These are phyloP conservation scores for Poeciliopsis turneri DNA, from an alignment of 2,797 vertebrate species.

Conservation along the genomic window DNA sequence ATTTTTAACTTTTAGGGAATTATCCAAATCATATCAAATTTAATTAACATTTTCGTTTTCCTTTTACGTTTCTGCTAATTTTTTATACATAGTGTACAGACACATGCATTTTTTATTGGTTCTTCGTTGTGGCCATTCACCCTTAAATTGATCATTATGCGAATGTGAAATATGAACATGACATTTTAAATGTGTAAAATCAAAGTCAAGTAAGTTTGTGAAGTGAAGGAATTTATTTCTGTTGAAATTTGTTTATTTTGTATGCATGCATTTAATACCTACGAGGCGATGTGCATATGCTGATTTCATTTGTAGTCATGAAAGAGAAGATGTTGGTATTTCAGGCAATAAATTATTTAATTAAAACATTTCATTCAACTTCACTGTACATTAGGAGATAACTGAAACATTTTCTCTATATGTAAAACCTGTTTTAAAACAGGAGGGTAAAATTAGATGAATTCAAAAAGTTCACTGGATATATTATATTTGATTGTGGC, in stretches of 20 bases:
- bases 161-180: conserved; percentile 41
- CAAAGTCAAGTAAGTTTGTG: conserved; percentile 12
- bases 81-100: conserved; percentile 77
- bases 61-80: conserved; percentile 75
- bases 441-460: conserved; percentile 15
- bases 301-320: conserved; percentile 56
- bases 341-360: conserved; percentile 81
- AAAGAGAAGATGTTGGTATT: conserved; percentile 72
- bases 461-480: conserved; percentile 14
- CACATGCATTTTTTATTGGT: conserved; percentile 51
- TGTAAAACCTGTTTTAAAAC: conserved; percentile 44
- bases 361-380: conserved; percentile 20
- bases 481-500: conserved; percentile 31
- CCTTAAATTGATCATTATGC: conserved; percentile 43
- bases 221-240: conserved; percentile 39
- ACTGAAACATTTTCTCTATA: conserved; percentile 45
- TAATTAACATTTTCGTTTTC: conserved; percentile 56
- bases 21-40: conserved; percentile 77
- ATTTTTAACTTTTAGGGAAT: conserved; percentile 83
- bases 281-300: conserved; percentile 56
- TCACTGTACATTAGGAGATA: conserved; percentile 29
- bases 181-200: conserved; percentile 31
- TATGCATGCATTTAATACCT: conserved; percentile 67
- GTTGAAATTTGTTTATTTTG: conserved; percentile 19
- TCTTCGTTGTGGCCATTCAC: conserved; percentile 63